Conservation (phyloP, 2,113 vertebrate species). For the Pseudolaguvia tuberculata region DNA sequence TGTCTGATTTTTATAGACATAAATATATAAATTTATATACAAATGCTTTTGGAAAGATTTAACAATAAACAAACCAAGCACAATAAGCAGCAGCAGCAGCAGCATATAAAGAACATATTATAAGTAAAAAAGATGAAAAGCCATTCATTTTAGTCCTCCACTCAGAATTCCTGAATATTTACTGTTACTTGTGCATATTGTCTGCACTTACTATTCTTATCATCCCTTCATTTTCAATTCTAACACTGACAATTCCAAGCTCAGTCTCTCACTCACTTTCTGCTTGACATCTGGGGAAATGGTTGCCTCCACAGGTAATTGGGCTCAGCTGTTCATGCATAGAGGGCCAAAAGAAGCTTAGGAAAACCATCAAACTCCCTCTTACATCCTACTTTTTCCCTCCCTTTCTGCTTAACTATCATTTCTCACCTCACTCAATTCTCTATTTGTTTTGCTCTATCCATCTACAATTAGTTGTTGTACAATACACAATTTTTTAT, state of each 20-base stretch:
- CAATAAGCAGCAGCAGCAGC: constrained; percentile 1
- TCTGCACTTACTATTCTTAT: no score
- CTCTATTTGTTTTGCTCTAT: not conserved
- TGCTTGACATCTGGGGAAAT: constrained; percentile 37
- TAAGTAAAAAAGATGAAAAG: not conserved
- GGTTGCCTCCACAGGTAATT: constrained; percentile 49
- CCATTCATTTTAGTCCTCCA: not conserved
- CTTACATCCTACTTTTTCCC: not conserved
- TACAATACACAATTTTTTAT: no score
- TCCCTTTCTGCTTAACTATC: constrained; percentile 12
- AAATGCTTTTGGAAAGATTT: constrained; percentile 11
- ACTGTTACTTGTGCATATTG: not conserved
- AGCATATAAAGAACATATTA: no score
- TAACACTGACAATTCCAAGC: not conserved
- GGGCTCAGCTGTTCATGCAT: constrained; percentile 53
- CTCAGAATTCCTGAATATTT: not conserved
- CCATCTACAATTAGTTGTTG: no score
- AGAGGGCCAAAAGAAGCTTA: constrained; percentile 25
- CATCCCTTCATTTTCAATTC: not conserved
- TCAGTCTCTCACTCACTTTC: constrained; percentile 9
- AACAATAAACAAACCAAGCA: not conserved
- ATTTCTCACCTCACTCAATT: not conserved
- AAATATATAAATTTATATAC: no score
- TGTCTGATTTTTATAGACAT: no score
- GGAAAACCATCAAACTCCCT: constrained; percentile 17